These are phyloP conservation scores for Corythornis cristatus DNA, from an alignment of 2,113 vertebrate species.

Conservation along the genomic window DNA sequence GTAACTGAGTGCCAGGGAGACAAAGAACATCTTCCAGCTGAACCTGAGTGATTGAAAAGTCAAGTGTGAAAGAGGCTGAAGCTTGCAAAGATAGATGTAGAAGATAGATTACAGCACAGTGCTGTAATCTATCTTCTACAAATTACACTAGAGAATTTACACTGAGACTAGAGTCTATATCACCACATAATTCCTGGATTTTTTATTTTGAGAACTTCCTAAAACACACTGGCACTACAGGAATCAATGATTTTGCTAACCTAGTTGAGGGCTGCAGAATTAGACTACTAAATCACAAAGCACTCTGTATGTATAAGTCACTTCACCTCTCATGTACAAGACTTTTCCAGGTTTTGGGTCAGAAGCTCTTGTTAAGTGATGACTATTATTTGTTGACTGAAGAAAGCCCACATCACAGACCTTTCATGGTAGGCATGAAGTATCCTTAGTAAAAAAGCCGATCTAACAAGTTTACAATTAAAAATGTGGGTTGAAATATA, in stretches of 20 bases:
- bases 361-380: background rate
- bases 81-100: background rate
- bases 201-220: constrained; percentile 5
- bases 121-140: constrained; percentile 18
- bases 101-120: background rate
- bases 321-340: background rate
- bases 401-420: background rate
- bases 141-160: background rate
- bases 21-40: background rate
- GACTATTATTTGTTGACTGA: background rate
- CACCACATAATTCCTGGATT: background rate
- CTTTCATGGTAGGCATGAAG: background rate
- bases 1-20: background rate
- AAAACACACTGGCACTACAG: background rate
- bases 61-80: background rate
- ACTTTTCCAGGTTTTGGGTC: background rate
- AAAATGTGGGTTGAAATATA: background rate
- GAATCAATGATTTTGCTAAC: constrained; percentile 24
- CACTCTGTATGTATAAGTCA: background rate
- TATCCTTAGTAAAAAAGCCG: background rate
- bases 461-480: background rate
- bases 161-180: background rate
- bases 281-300: background rate
- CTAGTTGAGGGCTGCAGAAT: background rate
- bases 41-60: background rate